A percentile compares a stretch with the other conserved stretches of the same genome.
Conservation (phyloP, 2,113 vertebrate species). For the Pseudopipra pipra region DNA sequence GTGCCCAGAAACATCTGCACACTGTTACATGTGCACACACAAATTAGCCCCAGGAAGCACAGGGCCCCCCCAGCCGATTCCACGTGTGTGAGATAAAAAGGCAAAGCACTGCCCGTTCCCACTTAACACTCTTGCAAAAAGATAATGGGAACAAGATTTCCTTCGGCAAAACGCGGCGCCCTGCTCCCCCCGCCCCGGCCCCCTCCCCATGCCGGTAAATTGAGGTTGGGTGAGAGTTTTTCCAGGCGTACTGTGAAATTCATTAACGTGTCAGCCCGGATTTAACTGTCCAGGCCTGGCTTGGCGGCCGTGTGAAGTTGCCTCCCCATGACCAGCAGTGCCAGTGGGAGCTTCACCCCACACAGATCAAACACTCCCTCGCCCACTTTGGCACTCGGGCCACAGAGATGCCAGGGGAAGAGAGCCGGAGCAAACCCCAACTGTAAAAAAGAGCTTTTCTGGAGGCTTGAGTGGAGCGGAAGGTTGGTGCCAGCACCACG, state of each 20-base stretch:
- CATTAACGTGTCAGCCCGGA: constrained; percentile 66
- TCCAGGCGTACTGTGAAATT: constrained; percentile 73
- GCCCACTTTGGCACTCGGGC: fast-evolving
- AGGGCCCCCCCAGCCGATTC: not conserved
- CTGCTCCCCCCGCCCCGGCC: not conserved
- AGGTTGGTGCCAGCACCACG: not conserved
- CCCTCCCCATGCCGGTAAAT: not conserved
- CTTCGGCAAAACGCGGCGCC: not conserved
- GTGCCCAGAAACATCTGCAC: not conserved
- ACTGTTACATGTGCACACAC: not conserved
- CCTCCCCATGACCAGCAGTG: not conserved
- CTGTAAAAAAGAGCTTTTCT: not conserved
- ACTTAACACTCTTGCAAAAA: constrained; percentile 34
- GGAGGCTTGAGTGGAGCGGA: not conserved
- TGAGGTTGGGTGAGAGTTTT: constrained; percentile 66
- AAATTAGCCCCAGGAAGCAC: not conserved
- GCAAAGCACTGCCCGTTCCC: not conserved
- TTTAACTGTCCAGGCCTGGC: constrained; percentile 63
- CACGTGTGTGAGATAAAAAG: constrained; percentile 51
- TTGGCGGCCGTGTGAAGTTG: not conserved
- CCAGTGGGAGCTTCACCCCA: not conserved
- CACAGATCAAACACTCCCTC: not conserved
- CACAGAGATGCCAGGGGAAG: fast-evolving
- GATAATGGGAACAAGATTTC: constrained; percentile 71
- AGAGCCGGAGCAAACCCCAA: not conserved